phyloP scores from a whole-genome alignment of 2,888 invertebrate species.

The Clivina fossor region DNA sequence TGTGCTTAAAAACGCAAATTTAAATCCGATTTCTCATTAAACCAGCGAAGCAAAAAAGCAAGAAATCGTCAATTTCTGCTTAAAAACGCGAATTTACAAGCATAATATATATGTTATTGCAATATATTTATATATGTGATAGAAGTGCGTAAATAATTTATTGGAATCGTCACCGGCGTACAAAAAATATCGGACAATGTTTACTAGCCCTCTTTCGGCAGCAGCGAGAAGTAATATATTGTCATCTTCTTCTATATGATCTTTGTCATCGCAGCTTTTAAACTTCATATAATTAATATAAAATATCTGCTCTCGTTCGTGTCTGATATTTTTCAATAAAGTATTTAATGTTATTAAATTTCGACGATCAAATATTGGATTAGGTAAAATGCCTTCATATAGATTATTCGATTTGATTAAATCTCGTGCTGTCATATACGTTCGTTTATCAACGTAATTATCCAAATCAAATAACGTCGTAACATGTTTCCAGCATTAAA shows the following conservation, averaged over 20 bases:
- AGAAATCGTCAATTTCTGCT: no score
- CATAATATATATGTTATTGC: no score
- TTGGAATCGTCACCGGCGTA: slow-evolving; percentile 1
- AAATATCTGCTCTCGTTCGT: background rate
- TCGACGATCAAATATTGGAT: background rate
- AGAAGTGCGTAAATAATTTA: background rate
- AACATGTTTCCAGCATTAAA: slow-evolving; percentile 2
- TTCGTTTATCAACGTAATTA: background rate
- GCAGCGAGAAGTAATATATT: slow-evolving; percentile 1
- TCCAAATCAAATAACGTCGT: slow-evolving; percentile 6
- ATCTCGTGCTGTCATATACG: slow-evolving; percentile 1
- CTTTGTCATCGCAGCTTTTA: background rate
- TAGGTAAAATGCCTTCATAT: background rate
- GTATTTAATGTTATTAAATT: slow-evolving; percentile 1
- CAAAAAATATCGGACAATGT: slow-evolving; percentile 12
- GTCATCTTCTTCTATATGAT: slow-evolving; percentile 1
- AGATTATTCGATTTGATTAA: background rate
- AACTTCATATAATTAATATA: background rate
- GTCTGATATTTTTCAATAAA: slow-evolving; percentile 7
- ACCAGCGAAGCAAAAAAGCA: no score
- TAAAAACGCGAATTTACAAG: no score
- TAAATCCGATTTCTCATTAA: no score
- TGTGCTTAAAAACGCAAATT: no score
- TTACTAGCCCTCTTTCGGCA: slow-evolving; percentile 14
- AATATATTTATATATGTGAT: no score